phyloP scores from a whole-genome alignment of 2,113 vertebrate genomes.

The Loxodonta africana region DNA sequence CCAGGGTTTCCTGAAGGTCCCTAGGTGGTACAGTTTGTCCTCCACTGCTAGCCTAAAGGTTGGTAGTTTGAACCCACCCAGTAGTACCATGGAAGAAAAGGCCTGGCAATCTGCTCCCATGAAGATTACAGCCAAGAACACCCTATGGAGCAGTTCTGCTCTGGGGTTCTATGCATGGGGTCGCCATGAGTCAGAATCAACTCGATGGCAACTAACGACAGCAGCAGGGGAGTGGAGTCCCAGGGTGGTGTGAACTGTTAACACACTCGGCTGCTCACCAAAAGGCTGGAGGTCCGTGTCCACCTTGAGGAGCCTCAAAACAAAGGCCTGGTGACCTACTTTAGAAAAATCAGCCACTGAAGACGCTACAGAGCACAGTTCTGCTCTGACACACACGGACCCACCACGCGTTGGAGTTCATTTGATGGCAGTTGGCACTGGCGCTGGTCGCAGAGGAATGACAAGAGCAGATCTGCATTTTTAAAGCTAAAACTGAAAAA shows the following conservation, averaged over 20 bases:
- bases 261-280: neutral
- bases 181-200: neutral
- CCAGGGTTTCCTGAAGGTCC: too few species aligned
- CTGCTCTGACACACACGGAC: neutral
- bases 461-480: neutral
- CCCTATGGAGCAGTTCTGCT: neutral
- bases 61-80: neutral
- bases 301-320: neutral
- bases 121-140: neutral
- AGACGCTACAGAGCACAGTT: neutral
- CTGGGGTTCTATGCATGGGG: neutral
- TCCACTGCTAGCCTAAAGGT: neutral
- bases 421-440: neutral
- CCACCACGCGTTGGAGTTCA: neutral
- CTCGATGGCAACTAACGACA: neutral
- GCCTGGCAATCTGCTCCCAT: neutral
- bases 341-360: neutral
- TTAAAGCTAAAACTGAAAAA: neutral
- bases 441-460: neutral
- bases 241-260: neutral
- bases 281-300: neutral
- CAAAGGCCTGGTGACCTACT: neutral
- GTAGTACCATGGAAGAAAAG: too few species aligned
- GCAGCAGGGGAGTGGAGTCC: neutral
- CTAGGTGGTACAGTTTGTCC: neutral